Base-by-base conservation (phyloP, 2,797 vertebrate genomes). In the Molossus alvarezi region DNA sequence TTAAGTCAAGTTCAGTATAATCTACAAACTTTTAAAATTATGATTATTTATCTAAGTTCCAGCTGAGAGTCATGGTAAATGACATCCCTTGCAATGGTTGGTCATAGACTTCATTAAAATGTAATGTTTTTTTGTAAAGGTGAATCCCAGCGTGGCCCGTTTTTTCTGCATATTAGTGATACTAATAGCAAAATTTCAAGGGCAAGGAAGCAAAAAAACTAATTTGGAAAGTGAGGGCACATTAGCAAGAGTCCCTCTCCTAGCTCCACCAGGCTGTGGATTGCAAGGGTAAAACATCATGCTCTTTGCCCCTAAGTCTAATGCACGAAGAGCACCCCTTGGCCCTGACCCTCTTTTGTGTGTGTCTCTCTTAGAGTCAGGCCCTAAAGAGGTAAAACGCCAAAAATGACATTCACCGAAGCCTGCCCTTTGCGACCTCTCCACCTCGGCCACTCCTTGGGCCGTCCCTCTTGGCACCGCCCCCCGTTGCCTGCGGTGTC, bases 31-130 rank as follows among this genome's bases (percentile, higher is more conserved):
- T 95, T 94, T 58, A 96, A 94, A 93, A 94, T 94, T 84, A 96
- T 79, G 94, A 79, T 96, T 97, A 92, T 97, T 97, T 98, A 94
- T 91, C 64, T 88, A 90, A 90, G 85, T 86, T 97, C 60, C 79
- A 95, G 55, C 64, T 58, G 58, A 85, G 88, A 76, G 67, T 90
- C 77, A 27, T 41, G 51, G 76, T 62, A 73, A 95, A 91, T 79
- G 67, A 67, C 57, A n/a, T 92, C 67, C 37, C 27, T 84, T 53
- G 83, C 55, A 84, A 5, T 29, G 21, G 76, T 27, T 87, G 29
- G 12, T 41, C 65, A 27, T 55, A 71, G 51, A 90, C 96, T 75
- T 96, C 55, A 75, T 97, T 94, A 72, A 97, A 97, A 72, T 85
- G 48, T 1, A 33, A 0, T 80, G 71, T 23, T 45, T 23, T 67